Conservation (phyloP, 2,888 invertebrate species). For the Ochropacha duplaris region DNA sequence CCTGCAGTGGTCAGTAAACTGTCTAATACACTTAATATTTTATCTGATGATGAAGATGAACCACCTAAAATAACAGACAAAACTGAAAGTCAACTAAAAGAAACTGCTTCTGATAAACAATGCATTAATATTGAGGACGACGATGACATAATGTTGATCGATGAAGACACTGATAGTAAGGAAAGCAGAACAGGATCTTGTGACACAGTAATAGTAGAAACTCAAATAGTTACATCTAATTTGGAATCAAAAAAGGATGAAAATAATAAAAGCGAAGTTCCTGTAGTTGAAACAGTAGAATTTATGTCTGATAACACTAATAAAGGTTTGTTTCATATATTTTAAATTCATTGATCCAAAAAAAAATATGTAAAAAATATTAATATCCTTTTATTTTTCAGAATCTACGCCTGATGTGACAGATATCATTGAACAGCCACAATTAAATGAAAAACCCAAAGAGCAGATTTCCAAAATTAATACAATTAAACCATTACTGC, state of each 20-base stretch:
- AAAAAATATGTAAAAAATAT: neutral
- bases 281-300: neutral
- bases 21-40: slow-evolving; percentile 66
- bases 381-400: slow-evolving; percentile 22
- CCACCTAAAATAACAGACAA: slow-evolving; percentile 17
- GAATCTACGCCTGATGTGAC: slow-evolving; percentile 14
- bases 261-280: slow-evolving; percentile 10
- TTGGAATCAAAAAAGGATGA: slow-evolving; percentile 13
- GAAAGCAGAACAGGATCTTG: slow-evolving; percentile 23
- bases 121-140: slow-evolving; percentile 68
- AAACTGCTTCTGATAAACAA: slow-evolving; percentile 39
- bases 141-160: slow-evolving; percentile 74
- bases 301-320: neutral
- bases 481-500: slow-evolving; percentile 43
- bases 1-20: slow-evolving; percentile 49
- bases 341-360: neutral
- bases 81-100: slow-evolving; percentile 13
- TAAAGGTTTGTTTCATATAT: neutral
- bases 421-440: slow-evolving; percentile 13
- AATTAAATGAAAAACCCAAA: slow-evolving; percentile 15
- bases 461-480: slow-evolving; percentile 17
- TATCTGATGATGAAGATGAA: slow-evolving; percentile 72
- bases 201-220: slow-evolving; percentile 15
- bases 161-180: slow-evolving; percentile 51
- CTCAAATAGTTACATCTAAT: slow-evolving; percentile 10